These are phyloP conservation scores for Musca vetustissima DNA, from an alignment of 1,140 invertebrate genomes.

Conservation along the genomic window DNA sequence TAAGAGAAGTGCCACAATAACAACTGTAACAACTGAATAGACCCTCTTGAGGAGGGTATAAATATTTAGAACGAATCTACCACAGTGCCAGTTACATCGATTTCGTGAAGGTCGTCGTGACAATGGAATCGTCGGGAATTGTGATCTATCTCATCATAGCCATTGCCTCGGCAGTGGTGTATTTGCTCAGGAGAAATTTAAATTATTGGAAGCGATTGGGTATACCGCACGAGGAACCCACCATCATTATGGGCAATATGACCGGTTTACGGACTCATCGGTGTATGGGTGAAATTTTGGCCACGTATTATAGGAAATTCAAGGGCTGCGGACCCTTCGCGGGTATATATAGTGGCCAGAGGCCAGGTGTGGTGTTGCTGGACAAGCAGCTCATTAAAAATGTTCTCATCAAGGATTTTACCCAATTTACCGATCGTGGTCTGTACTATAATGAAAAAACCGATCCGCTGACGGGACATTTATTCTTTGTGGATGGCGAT, in stretches of 20 bases:
- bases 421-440: constrained; percentile 60
- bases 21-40: no score
- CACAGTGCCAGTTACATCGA: no score
- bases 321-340: constrained; percentile 40
- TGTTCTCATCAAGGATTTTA: constrained; percentile 63
- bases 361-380: constrained; percentile 39
- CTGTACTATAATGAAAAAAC: constrained; percentile 56
- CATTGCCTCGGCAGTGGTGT: constrained; percentile 32
- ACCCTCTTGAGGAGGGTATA: no score
- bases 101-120: no score
- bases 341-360: constrained; percentile 40
- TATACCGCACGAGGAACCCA: constrained; percentile 42
- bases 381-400: constrained; percentile 57
- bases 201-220: constrained; percentile 57
- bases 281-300: constrained; percentile 33
- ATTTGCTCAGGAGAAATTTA: constrained; percentile 32
- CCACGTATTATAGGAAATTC: constrained; percentile 37
- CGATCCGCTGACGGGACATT: constrained; percentile 59
- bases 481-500: constrained; percentile 60
- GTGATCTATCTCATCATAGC: no score
- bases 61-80: no score
- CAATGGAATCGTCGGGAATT: no score
- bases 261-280: constrained; percentile 34
- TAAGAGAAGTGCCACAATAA: no score
- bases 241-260: constrained; percentile 42